A percentile compares a stretch with the other conserved stretches of the same genome.
Conservation (phyloP, 23 tunicate genomes). For the Styela plicata region DNA sequence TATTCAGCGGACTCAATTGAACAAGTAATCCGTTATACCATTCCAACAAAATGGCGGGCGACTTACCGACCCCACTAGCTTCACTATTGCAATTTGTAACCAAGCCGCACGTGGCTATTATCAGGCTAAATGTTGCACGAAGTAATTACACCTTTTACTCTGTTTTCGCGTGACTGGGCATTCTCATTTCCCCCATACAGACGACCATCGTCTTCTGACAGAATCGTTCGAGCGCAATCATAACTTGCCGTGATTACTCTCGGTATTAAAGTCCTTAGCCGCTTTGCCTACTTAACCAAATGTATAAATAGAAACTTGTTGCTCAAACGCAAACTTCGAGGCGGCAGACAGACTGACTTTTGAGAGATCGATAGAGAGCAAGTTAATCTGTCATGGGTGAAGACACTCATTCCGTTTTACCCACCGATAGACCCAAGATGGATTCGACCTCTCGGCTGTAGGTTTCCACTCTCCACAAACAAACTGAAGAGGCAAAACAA, state of each 20-base stretch:
- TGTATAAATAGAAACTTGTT: conserved; percentile 20
- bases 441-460: conserved; percentile 28
- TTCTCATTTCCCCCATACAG: conserved; percentile 2
- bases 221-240: background rate
- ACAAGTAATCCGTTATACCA: no score
- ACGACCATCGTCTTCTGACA: background rate
- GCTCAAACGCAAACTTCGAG: conserved; percentile 10
- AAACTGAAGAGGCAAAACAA: conserved; percentile 20
- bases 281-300: conserved; percentile 25
- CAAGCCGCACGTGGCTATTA: background rate
- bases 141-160: background rate
- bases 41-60: background rate
- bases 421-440: conserved; percentile 19
- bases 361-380: conserved; percentile 21
- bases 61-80: background rate
- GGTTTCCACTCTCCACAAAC: conserved; percentile 33
- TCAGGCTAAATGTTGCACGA: background rate
- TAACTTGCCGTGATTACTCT: conserved; percentile 15
- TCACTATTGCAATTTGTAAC: background rate
- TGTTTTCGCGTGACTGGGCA: conserved; percentile 22
- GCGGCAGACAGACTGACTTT: conserved; percentile 43
- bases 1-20: no score
- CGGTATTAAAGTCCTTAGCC: conserved; percentile 15
- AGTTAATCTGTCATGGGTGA: conserved; percentile 43
- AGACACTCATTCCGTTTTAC: conserved; percentile 29